phyloP scores from a whole-genome alignment of 2,797 vertebrate species.

The Sternotherus odoratus region DNA sequence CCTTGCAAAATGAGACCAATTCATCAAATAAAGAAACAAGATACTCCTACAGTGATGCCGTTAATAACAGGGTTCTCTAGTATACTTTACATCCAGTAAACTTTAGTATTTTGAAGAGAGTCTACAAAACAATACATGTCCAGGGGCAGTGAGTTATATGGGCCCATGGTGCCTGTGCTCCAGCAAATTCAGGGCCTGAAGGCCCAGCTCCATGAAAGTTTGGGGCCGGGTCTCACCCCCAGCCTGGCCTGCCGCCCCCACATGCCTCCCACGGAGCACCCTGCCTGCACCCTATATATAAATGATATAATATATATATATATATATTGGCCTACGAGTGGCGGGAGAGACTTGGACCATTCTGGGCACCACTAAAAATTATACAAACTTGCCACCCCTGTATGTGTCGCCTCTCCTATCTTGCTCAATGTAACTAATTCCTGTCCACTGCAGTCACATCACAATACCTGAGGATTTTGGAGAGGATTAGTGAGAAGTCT shows the following conservation, averaged over 20 bases:
- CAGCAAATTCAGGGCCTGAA: too few species aligned
- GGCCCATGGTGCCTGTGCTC: too few species aligned
- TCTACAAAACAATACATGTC: neutral
- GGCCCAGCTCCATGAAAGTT: too few species aligned
- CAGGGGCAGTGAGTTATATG: too few species aligned
- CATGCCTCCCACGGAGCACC: rapidly evolving
- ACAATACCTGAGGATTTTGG: rapidly evolving
- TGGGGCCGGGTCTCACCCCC: too few species aligned
- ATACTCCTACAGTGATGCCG: neutral
- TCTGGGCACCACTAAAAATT: too few species aligned
- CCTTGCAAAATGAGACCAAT: neutral
- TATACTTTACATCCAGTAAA: neutral
- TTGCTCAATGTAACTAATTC: neutral
- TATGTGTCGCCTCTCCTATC: neutral
- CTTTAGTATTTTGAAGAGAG: neutral
- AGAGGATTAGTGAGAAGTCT: neutral
- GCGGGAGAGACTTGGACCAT: too few species aligned
- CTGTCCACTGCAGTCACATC: neutral
- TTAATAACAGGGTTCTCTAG: neutral
- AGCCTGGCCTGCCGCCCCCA: too few species aligned
- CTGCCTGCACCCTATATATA: too few species aligned
- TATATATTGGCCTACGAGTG: too few species aligned
- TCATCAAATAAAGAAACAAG: neutral
- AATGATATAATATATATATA: too few species aligned
- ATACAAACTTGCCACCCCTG: too few species aligned